Base-by-base conservation (phyloP, 2,113 vertebrate species). In the Trematomus loennbergii region DNA sequence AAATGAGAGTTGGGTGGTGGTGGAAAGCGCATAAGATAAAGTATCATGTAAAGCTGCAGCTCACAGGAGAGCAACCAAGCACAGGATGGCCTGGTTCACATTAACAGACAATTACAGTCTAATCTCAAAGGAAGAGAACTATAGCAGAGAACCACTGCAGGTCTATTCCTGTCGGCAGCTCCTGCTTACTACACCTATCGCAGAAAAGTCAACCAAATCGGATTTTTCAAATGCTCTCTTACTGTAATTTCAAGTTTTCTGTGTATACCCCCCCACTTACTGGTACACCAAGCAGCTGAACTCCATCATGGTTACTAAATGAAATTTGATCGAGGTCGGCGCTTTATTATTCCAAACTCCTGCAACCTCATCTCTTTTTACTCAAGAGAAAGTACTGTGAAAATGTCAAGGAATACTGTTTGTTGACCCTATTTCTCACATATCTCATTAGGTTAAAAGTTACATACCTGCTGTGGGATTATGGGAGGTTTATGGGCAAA, bases 31-130 rank as follows among this genome's bases (percentile, higher is more conserved):
- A 63, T 50, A 75, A 70, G 59, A 73, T 73, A 82, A 17, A 62
- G 69, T 55, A 78, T 83, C 72, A 68, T 58, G 74, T 72, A 54
- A 84, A 80, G 72, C 75, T 72, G 49, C 17, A 43, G 81, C 84
- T 75, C 82, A 67, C 61, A 59, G 61, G 79, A 83, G 85, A 84
- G 79, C 71, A 59, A 68, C 18, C 12, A n/a, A 88, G 89, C 82
- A 83, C 80, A 82, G 46, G 36, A 81, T 90, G 92, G 90, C 92
- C 92, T 91, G 85, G 90, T 93, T 93, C 87, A 88, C 72, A 93
- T 93, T 91, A 93, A 86, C 73, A 93, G 85, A 88, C 90, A 93
- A 93, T 93, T 93, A 91, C 81, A 84, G 66, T 65, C 70, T 40
- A 83, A 89, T 91, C 90, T 89, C 90, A 81, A 60, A 74, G 90